phyloP scores from a whole-genome alignment of 2,113 vertebrate genomes.

The Ptilorrhoa leucosticta region DNA sequence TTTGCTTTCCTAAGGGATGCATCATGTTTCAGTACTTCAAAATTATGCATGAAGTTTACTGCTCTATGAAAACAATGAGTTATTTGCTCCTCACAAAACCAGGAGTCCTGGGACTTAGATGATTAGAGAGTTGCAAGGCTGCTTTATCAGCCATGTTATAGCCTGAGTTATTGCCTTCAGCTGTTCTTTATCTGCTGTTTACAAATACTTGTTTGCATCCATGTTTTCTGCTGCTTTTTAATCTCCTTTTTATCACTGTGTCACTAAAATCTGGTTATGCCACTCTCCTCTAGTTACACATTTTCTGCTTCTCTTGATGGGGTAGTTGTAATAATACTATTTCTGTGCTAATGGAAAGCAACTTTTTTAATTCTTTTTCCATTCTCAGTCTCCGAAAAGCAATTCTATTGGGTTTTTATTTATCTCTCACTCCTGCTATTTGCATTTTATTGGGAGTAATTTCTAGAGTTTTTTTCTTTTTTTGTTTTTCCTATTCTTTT shows the following conservation, averaged over 20 bases:
- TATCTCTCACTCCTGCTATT: background rate
- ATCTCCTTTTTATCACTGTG: background rate
- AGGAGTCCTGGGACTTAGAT: background rate
- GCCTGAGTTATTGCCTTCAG: constrained; percentile 11
- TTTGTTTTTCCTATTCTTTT: background rate
- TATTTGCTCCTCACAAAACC: background rate
- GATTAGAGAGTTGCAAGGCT: background rate
- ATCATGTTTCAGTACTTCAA: background rate
- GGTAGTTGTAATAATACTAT: background rate
- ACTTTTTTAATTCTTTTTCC: background rate
- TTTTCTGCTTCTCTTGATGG: constrained; percentile 5
- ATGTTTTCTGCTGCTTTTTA: background rate
- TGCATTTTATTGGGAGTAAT: background rate
- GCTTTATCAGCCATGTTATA: constrained; percentile 22
- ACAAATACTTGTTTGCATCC: background rate
- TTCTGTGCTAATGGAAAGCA: background rate
- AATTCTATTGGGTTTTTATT: background rate
- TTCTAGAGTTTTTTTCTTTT: background rate
- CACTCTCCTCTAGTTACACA: background rate
- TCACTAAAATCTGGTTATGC: background rate
- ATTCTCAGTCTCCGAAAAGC: background rate
- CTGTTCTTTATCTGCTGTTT: constrained; percentile 9
- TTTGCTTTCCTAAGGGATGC: background rate
- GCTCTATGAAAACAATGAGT: background rate
- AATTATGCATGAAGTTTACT: constrained; percentile 12